Conservation (phyloP, 92 coral and sea anemone genomes). For the Umimayanthus chanpuru region DNA sequence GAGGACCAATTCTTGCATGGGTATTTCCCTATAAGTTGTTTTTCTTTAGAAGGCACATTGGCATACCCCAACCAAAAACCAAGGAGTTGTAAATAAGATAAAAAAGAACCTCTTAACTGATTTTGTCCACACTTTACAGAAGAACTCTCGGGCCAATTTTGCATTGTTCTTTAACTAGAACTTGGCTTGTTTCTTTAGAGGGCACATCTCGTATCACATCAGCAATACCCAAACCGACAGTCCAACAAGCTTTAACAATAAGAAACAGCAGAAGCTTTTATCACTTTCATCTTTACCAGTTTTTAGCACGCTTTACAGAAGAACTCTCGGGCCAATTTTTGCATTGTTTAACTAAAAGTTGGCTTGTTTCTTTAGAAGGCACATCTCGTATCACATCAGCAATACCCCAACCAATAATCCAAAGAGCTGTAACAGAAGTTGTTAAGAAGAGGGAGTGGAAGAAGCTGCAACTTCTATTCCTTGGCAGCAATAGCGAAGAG, state of each 20-base stretch:
- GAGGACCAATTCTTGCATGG: no score
- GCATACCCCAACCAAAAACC: constrained; percentile 17
- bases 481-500: constrained; percentile 50
- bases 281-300: no score
- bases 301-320: background rate
- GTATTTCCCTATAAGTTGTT: background rate
- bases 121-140: background rate
- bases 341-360: background rate
- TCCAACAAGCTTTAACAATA: constrained; percentile 50
- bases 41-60: background rate
- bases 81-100: constrained; percentile 43
- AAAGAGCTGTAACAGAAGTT: constrained; percentile 59
- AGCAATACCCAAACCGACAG: constrained; percentile 5
- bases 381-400: background rate
- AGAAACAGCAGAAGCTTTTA: no score
- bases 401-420: constrained; percentile 28
- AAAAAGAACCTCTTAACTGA: no score
- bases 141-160: background rate
- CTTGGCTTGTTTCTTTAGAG: background rate
- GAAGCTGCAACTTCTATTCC: constrained; percentile 52
- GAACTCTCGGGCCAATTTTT: background rate
- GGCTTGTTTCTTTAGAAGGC: background rate
- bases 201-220: background rate
- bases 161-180: background rate
- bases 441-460: constrained; percentile 55